These are phyloP conservation scores for Eriocheir sinensis DNA, from an alignment of 1,140 invertebrate species.

Conservation along the genomic window DNA sequence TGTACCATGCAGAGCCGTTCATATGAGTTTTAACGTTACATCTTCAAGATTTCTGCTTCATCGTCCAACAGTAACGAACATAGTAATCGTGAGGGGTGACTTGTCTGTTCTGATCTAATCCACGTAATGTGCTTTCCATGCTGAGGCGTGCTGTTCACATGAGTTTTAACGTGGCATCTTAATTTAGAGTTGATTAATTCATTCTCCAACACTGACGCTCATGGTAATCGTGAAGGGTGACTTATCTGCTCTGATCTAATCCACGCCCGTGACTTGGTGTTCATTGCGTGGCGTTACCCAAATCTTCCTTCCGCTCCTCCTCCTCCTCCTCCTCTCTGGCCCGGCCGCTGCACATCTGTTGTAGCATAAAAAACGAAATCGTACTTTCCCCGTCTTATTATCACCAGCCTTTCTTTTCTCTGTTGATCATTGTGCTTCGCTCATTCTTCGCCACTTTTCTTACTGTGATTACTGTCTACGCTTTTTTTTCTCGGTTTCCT, in stretches of 20 bases:
- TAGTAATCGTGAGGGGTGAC: too few species aligned
- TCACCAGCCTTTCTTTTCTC: background rate
- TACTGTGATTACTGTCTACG: background rate
- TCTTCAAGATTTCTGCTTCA: too few species aligned
- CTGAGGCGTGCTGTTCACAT: too few species aligned
- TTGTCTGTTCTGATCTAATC: background rate
- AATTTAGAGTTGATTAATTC: background rate
- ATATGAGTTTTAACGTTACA: too few species aligned
- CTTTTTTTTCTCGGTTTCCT: background rate
- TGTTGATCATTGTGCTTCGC: background rate
- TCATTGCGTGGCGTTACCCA: too few species aligned
- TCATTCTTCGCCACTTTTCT: background rate
- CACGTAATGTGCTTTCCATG: too few species aligned
- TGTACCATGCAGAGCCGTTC: too few species aligned
- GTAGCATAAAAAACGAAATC: background rate
- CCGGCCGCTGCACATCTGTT: background rate
- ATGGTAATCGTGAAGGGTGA: too few species aligned
- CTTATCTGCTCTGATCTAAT: background rate
- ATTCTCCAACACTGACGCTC: too few species aligned
- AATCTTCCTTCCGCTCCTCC: too few species aligned
- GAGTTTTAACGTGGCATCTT: background rate
- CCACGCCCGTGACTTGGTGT: background rate
- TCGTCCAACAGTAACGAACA: too few species aligned
- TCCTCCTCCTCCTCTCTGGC: background rate
- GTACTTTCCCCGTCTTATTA: background rate